phyloP scores from a whole-genome alignment of 2,888 invertebrate species.

The Seira musarum region DNA sequence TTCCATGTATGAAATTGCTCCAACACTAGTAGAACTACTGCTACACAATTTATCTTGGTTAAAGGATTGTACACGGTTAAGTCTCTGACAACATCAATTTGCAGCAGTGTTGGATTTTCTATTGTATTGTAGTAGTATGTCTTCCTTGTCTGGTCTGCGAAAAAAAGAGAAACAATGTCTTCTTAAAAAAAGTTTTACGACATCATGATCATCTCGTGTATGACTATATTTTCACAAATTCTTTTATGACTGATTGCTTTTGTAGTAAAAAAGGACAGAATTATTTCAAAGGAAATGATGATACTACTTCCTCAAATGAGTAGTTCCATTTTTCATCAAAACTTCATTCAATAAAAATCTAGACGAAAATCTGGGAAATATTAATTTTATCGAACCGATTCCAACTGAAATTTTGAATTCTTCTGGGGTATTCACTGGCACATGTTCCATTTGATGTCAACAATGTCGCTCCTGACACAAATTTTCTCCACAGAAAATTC shows the following conservation, averaged over 20 bases:
- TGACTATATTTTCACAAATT: not conserved
- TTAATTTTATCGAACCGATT: no score
- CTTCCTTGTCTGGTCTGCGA: not conserved
- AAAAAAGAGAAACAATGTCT: conserved; percentile 12
- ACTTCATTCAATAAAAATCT: no score
- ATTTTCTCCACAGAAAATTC: not conserved
- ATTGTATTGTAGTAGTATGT: not conserved
- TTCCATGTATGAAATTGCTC: conserved; percentile 11
- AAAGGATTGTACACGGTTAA: not conserved
- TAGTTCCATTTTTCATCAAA: no score
- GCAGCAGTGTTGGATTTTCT: not conserved
- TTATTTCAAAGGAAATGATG: no score
- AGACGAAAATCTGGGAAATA: no score
- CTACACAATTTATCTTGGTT: conserved; percentile 19
- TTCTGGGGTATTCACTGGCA: no score
- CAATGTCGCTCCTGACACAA: conserved; percentile 1
- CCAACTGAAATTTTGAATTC: no score
- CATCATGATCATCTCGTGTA: conserved; percentile 1
- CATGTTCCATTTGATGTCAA: not conserved
- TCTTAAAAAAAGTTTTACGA: not conserved
- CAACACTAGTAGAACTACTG: not conserved
- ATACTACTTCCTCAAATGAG: no score
- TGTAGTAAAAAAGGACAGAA: no score
- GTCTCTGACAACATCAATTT: conserved; percentile 19
- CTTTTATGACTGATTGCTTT: not conserved